Conservation (phyloP, 2,888 invertebrate genomes). For the Pelosia muscerda region DNA sequence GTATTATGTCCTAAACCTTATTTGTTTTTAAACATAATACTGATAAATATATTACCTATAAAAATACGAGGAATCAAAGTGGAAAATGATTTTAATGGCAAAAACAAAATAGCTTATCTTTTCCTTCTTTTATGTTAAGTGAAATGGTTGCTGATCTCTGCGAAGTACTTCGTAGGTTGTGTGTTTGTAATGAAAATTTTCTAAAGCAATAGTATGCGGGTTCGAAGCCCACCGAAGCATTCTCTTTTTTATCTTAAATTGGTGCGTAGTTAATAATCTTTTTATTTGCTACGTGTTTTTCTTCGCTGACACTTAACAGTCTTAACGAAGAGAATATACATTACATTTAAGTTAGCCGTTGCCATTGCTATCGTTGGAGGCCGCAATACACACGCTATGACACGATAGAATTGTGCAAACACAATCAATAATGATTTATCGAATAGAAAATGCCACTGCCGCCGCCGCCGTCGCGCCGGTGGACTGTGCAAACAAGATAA, state of each 20-base stretch:
- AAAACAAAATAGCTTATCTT: neutral
- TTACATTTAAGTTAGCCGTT: neutral
- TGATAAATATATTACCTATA: too few relatives aligned
- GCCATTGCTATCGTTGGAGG: neutral
- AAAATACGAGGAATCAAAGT: neutral
- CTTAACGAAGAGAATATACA: neutral
- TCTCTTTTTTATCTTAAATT: too few relatives aligned
- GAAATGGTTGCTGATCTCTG: too few relatives aligned
- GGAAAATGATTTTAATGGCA: neutral
- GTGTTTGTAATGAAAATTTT: too few relatives aligned
- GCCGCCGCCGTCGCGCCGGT: neutral
- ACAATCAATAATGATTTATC: constrained; percentile 6
- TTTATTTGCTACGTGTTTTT: neutral
- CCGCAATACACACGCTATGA: neutral
- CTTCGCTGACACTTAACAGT: too few relatives aligned
- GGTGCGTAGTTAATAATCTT: too few relatives aligned
- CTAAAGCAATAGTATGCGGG: too few relatives aligned
- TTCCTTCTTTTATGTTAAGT: neutral
- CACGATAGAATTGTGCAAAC: constrained; percentile 9
- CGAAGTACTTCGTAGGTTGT: too few relatives aligned
- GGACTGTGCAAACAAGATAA: constrained; percentile 5
- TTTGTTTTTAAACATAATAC: too few relatives aligned
- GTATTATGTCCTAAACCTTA: too few relatives aligned
- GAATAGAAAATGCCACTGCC: neutral
- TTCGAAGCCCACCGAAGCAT: too few relatives aligned